Evolutionary conservation across 1,140 invertebrate species (phyloP).

Genomic region (Drosophila triauraria): DNA sequence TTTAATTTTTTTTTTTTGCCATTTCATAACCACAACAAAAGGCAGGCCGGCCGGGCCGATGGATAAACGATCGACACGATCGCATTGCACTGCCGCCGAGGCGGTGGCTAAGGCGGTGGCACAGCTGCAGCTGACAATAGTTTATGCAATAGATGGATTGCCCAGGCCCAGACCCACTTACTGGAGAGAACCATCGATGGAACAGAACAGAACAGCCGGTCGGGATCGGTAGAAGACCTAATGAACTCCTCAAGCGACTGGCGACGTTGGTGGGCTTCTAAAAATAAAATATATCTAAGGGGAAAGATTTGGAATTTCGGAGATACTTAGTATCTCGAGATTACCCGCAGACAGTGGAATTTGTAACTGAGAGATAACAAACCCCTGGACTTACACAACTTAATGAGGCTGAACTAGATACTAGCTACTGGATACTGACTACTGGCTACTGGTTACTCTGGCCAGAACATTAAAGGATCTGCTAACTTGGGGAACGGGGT

Average conservation of each 20-base stretch:
- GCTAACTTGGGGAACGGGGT: slow-evolving; percentile 39
- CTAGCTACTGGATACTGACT: not conserved
- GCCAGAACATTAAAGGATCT: slow-evolving; percentile 30
- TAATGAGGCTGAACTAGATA: slow-evolving; percentile 10
- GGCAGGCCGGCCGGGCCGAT: slow-evolving; percentile 25
- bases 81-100: not conserved
- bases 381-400: not conserved
- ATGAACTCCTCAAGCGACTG: too few relatives aligned
- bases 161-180: slow-evolving; percentile 29
- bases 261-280: slow-evolving; percentile 6
- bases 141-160: slow-evolving; percentile 48
- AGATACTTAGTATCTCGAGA: not conserved
- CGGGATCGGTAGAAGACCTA: too few relatives aligned
- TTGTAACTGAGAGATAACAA: not conserved
- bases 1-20: slow-evolving; percentile 44
- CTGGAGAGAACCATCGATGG: slow-evolving; percentile 1
- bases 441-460: too few relatives aligned
- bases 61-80: slow-evolving; percentile 41
- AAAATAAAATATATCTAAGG: not conserved
- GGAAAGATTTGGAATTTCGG: not conserved
- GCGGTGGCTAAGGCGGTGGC: not conserved
- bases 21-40: slow-evolving; percentile 82
- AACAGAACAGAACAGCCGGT: not conserved
- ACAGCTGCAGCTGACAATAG: slow-evolving; percentile 50
- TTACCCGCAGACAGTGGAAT: not conserved